Conservation (phyloP, 2,888 invertebrate genomes). For the Arrhopalites spinosus region DNA sequence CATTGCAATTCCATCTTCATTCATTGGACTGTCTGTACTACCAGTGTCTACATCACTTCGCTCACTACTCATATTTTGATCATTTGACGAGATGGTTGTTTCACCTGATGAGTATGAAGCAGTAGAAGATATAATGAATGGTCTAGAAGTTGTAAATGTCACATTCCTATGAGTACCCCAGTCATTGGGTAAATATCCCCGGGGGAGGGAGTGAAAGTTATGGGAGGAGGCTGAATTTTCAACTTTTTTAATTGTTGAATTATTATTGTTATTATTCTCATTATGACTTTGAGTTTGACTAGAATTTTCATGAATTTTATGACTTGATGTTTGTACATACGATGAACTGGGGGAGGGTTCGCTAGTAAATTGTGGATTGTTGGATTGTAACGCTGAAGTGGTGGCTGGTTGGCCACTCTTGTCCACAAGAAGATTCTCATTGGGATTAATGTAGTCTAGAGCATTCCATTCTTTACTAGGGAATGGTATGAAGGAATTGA, state of each 20-base stretch:
- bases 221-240: not conserved
- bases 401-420: no score
- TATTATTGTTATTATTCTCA: not conserved
- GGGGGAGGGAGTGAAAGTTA: conserved; percentile 19
- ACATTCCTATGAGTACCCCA: conserved; percentile 5
- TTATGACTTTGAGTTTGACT: not conserved
- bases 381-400: no score
- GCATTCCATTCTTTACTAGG: conserved; percentile 35
- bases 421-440: conserved; percentile 6
- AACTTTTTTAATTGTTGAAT: conserved; percentile 11
- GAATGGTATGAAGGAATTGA: conserved; percentile 30
- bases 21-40: not conserved
- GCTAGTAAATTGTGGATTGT: no score
- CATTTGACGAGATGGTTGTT: not conserved
- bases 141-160: not conserved
- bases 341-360: no score
- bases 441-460: conserved; percentile 28
- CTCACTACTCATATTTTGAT: not conserved
- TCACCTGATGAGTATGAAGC: not conserved
- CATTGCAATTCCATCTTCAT: not conserved
- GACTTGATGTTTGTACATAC: no score
- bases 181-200: conserved; percentile 24
- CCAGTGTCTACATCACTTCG: not conserved
- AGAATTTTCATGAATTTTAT: not conserved
- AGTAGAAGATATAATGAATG: not conserved